Base-by-base conservation (phyloP, 92 coral and sea anemone genomes). In the Porites cylindrica region DNA sequence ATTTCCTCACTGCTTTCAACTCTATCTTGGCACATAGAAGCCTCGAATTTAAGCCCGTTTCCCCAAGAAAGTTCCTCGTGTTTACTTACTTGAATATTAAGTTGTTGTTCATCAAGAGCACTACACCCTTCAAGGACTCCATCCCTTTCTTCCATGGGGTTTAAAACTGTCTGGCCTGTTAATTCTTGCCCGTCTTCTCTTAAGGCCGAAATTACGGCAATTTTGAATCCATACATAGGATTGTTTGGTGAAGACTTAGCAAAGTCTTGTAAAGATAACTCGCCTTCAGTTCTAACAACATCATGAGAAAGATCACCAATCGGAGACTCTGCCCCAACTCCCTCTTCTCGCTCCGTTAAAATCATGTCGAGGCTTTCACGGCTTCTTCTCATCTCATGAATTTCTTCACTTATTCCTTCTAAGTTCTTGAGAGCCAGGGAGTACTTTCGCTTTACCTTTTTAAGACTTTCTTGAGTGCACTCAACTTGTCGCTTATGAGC, bases 321-420 rank as follows among this genome's bases (percentile, higher is more conserved):
- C 29, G 98, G 95, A 70, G 88, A 77, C 78, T 97, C 99, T 8
- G 98, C 97, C 26, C 99, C 99, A 87, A 97, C 99, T 67, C 99
- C 99, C 69, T 93, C 91, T 61, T 96, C 96, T 54, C 99, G 94
- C 70, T 92, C 92, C 14, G 76, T 81, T 23, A 95, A 89, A 29
- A 86, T 76, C 1, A 76, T 66, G 90, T 92, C 89, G 75, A 96
- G 90, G 79, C 88, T 90, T 26, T 89, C 88, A 52, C 90, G 89
- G 86, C 96, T 95, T 81, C 91, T 88, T 13, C 99, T 91, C 91
- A 94, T 70, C 80, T 97, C 98, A 73, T 97, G 99, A 52, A 97
- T 97, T 80, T 96, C 96, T 77, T 97, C 99, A 59, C 99, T 97
- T 23, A 97, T 97, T 43, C 86, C 91, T 73, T 97, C 99, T 24